Percentiles rank a stretch among this genome's conserved stretches.
These are phyloP conservation scores for Anser brachyrhynchus DNA, from an alignment of 2,113 vertebrate genomes.

Conservation along the genomic window DNA sequence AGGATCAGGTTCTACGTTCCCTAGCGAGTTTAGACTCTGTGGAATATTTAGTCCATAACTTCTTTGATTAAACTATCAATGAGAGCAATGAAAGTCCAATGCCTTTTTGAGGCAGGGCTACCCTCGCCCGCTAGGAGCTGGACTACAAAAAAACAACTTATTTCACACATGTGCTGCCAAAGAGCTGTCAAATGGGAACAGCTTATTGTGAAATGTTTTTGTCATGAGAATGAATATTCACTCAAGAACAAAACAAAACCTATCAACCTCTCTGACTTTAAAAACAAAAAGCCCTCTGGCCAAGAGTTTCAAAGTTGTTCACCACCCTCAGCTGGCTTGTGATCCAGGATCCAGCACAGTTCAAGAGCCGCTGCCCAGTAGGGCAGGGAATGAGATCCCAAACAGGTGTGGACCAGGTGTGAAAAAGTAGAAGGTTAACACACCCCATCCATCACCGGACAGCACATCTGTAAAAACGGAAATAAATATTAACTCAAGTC, in stretches of 20 bases:
- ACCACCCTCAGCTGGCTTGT: neutral
- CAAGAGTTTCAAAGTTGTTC: constrained; percentile 27
- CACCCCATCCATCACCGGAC: constrained; percentile 55
- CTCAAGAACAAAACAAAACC: constrained; percentile 54
- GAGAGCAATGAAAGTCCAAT: neutral
- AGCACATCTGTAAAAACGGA: constrained; percentile 47
- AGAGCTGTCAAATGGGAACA: constrained; percentile 39
- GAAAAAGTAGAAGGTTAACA: constrained; percentile 41
- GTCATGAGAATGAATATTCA: constrained; percentile 51
- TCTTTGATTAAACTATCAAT: constrained; percentile 21
- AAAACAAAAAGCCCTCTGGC: constrained; percentile 42
- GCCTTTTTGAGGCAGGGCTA: neutral
- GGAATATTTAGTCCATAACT: neutral
- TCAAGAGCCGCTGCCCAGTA: constrained; percentile 44
- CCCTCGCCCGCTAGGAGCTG: neutral
- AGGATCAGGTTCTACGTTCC: neutral
- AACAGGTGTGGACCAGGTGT: constrained; percentile 64
- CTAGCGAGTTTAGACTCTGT: neutral
- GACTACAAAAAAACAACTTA: neutral
- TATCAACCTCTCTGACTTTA: constrained; percentile 39
- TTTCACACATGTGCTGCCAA: constrained; percentile 46
- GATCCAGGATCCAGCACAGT: constrained; percentile 27
- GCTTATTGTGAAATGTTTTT: constrained; percentile 62
- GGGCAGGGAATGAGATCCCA: constrained; percentile 30
- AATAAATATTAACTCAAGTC: constrained; percentile 46